Conservation (phyloP, 2,888 invertebrate genomes). For the Chloromyia formosa region DNA sequence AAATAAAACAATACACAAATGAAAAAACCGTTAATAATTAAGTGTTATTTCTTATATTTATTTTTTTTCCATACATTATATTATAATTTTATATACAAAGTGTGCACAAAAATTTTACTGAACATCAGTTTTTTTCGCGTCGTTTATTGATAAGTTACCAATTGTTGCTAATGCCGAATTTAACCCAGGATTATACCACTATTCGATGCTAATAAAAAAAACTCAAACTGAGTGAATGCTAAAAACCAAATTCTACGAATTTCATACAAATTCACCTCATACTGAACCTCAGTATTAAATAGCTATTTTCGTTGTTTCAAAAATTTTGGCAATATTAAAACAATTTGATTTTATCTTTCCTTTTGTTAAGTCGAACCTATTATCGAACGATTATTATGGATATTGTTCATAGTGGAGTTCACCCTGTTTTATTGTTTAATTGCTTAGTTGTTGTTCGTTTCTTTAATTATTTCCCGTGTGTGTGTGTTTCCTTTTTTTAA, state of each 20-base stretch:
- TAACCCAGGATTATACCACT: not conserved
- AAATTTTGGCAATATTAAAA: conserved; percentile 1
- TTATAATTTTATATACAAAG: conserved; percentile 40
- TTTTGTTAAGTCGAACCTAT: not conserved
- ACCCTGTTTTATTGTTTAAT: conserved; percentile 38
- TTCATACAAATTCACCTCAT: not conserved
- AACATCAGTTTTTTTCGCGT: conserved; percentile 21
- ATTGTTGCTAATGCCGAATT: not conserved
- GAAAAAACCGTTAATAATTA: conserved; percentile 2
- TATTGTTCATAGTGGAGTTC: not conserved
- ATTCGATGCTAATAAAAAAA: not conserved
- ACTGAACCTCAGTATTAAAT: not conserved
- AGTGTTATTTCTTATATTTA: conserved; percentile 30
- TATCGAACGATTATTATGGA: not conserved
- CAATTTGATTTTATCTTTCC: not conserved
- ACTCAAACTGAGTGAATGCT: not conserved
- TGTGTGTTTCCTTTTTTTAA: not conserved
- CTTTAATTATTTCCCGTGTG: too few species aligned
- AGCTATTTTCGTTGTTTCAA: conserved; percentile 18
- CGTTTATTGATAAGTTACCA: not conserved
- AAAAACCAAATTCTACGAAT: not conserved
- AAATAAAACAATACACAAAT: too few species aligned
- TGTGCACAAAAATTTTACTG: conserved; percentile 37
- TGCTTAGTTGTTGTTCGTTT: not conserved
- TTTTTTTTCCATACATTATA: conserved; percentile 34